Conservation (phyloP, 2,888 invertebrate genomes). For the Hecatera dysodea region DNA sequence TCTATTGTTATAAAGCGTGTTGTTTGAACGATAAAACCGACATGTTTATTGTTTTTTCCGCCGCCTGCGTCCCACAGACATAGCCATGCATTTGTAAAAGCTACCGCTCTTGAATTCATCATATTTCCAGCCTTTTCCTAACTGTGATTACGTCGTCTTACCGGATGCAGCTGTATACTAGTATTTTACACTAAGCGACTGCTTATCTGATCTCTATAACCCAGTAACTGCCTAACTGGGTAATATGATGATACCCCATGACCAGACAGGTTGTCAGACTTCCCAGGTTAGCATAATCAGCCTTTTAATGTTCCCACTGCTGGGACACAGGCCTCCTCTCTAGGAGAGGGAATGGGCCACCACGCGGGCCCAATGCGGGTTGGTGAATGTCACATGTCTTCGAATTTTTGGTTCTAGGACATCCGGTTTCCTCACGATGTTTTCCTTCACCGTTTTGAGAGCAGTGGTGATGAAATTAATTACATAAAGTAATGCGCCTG, state of each 20-base stretch:
- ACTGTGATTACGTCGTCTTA: neutral
- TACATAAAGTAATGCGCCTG: no score
- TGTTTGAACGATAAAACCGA: conserved; percentile 64
- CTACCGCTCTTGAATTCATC: neutral
- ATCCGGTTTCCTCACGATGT: no score
- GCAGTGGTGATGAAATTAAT: no score
- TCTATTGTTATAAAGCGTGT: conserved; percentile 68
- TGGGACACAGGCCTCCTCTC: no score
- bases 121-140: neutral
- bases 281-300: no score
- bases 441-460: no score
- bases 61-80: conserved; percentile 51
- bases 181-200: neutral
- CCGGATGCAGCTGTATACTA: neutral
- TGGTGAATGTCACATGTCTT: no score
- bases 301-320: no score
- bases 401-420: no score
- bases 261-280: neutral
- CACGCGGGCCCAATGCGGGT: no score
- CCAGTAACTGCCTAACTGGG: neutral
- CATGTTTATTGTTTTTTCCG: conserved; percentile 73
- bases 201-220: neutral
- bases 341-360: no score
- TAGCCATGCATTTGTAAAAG: conserved; percentile 51
- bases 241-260: neutral